phyloP scores from a whole-genome alignment of 2,113 vertebrate species.

The Ceuthmochares aereus region DNA sequence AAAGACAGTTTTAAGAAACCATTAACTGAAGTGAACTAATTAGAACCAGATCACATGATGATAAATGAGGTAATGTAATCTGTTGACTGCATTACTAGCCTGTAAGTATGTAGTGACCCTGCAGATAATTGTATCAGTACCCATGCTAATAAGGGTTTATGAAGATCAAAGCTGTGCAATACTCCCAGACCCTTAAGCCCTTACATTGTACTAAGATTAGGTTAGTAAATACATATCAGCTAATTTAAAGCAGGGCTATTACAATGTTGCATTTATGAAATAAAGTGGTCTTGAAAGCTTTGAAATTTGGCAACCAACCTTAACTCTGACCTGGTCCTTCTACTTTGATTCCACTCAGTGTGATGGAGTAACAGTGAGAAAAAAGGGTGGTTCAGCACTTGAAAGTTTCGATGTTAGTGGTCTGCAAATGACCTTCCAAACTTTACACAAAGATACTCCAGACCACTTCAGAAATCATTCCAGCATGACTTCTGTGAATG shows the following conservation, averaged over 20 bases:
- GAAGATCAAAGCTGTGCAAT: slow-evolving; percentile 46
- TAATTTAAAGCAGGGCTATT: slow-evolving; percentile 52
- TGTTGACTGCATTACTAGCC: slow-evolving; percentile 32
- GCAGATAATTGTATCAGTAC: slow-evolving; percentile 55
- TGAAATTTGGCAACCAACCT: slow-evolving; percentile 48
- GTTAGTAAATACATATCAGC: slow-evolving; percentile 31
- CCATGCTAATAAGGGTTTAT: slow-evolving; percentile 58
- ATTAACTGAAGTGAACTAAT: slow-evolving; percentile 48
- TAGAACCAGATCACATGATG: slow-evolving; percentile 63
- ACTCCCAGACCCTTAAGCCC: not conserved
- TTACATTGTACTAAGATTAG: slow-evolving; percentile 25
- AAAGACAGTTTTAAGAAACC: slow-evolving; percentile 47
- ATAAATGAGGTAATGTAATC: slow-evolving; percentile 59
- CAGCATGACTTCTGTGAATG: not conserved
- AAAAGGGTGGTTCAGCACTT: not conserved
- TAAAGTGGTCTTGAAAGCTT: slow-evolving; percentile 40
- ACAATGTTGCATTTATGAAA: slow-evolving; percentile 14
- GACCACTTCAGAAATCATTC: not conserved
- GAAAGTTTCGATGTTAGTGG: not conserved
- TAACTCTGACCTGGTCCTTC: not conserved
- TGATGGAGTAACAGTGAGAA: not conserved
- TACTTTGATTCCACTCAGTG: not conserved
- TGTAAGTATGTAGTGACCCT: slow-evolving; percentile 19
- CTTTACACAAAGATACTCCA: not conserved
- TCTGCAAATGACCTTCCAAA: not conserved